phyloP scores from a whole-genome alignment of 2,797 vertebrate species.

The Phrynocephalus guinanensis region DNA sequence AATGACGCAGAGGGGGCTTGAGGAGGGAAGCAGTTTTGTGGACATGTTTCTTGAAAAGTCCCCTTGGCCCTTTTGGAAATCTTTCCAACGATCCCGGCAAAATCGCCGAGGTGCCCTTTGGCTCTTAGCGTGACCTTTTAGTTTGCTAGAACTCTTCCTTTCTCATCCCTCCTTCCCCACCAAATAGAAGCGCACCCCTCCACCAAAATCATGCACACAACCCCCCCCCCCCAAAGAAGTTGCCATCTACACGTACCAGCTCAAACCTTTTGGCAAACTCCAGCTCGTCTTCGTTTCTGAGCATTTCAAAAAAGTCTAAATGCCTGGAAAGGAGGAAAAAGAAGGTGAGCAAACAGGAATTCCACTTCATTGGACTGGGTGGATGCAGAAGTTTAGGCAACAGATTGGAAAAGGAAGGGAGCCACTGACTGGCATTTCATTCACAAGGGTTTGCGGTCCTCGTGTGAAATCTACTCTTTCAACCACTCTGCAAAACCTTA shows the following conservation, averaged over 20 bases:
- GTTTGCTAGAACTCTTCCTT: not conserved
- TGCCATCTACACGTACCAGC: constrained; percentile 76
- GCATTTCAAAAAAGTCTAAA: constrained; percentile 99
- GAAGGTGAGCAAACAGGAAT: not conserved
- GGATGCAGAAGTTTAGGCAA: not conserved
- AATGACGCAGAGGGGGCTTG: too few relatives aligned
- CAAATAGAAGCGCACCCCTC: too few relatives aligned
- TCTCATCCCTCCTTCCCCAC: not conserved
- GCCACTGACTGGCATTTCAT: not conserved
- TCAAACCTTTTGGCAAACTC: constrained; percentile 96
- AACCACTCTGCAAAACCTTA: not conserved
- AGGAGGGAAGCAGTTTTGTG: not conserved
- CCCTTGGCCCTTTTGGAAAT: not conserved
- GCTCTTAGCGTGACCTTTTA: not conserved
- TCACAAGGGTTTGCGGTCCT: not conserved
- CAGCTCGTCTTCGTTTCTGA: constrained; percentile 97
- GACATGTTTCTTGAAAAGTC: not conserved
- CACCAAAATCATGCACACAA: not conserved
- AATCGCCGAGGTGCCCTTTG: not conserved
- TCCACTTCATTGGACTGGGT: not conserved
- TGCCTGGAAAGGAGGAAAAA: constrained; percentile 80
- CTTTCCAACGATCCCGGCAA: not conserved
- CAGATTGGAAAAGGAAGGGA: not conserved
- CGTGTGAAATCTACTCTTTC: not conserved
- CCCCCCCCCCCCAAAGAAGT: not conserved